Base-by-base conservation (phyloP, 2,113 vertebrate genomes). In the Uropsilus gracilis region DNA sequence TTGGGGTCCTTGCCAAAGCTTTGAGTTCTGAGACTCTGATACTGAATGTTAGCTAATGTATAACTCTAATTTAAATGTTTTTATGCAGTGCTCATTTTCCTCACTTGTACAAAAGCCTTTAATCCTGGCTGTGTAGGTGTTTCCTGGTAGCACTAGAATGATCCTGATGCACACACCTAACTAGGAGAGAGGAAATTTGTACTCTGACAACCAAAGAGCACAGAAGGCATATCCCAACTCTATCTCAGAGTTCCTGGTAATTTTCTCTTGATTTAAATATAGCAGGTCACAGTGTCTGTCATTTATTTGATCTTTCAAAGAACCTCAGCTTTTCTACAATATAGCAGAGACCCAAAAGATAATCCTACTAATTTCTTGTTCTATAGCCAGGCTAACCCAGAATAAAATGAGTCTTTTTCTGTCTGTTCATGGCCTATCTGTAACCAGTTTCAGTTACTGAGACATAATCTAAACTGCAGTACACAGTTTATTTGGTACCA, bases 371-470 rank as follows among this genome's bases (percentile, higher is more conserved):
- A 95, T 91, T 96, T 61, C 86, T 94, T 94, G 24, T 16, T 73
- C 83, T 86, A 80, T 83, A 94, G 92, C 83, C 73, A 2, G 0
- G 77, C 76, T 95, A 90, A 95, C 84, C 77, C 82, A 9, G 44
- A 87, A 83, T 77, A 97, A 81, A 63, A 17, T 68, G 26, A 32
- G 42, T 91, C 72, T 83, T 37, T 3, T 95, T 96, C 88, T 76
- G 42, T 16, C 22, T 18, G 6, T 20, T 18, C 57, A 96, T 61
- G 10, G 10, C 26, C 75, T 44, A 53, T 91, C 87, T 92, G 46
- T 73, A 90, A 95, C 86, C 66, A 93, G 39, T 96, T 95, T 89
- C 69, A 95, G 80, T 96, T 95, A 97, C 94, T 0, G 24, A 66
- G 97, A 97, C 90, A 32, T 78, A 97, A 92, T 93, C 81, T 93